These are phyloP conservation scores for Cryptocephalus moraei DNA, from an alignment of 2,888 invertebrate species.

Conservation along the genomic window DNA sequence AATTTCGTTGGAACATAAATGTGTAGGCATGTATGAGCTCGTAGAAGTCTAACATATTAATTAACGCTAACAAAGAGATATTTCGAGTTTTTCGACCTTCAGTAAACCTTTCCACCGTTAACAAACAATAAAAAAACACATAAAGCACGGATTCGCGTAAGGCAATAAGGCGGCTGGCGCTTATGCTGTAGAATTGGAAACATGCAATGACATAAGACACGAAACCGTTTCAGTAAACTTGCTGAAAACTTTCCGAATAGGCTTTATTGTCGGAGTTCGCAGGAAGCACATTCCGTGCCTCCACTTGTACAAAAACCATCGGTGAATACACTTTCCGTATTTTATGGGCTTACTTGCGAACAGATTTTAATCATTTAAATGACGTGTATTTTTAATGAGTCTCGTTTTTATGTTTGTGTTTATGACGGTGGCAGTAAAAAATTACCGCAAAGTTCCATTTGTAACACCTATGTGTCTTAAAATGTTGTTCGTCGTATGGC, in stretches of 20 bases:
- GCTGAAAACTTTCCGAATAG: conserved; percentile 7
- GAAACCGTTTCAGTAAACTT: conserved; percentile 6
- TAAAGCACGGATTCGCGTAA: conserved; percentile 7
- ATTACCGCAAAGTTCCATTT: too few species aligned
- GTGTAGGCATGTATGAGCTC: too few species aligned
- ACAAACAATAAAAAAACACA: conserved; percentile 8
- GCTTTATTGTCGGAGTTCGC: conserved; percentile 9
- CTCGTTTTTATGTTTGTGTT: too few species aligned
- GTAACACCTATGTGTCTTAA: too few species aligned
- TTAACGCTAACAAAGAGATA: neutral
- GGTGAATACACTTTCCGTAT: neutral
- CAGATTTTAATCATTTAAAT: neutral
- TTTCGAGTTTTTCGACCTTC: neutral
- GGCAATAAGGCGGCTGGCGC: conserved; percentile 7
- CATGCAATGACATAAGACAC: conserved; percentile 15
- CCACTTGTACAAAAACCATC: conserved; percentile 2
- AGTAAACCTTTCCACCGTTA: conserved; percentile 7
- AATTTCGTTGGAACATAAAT: too few species aligned
- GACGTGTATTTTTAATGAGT: neutral
- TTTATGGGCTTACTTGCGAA: neutral
- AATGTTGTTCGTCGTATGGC: too few species aligned
- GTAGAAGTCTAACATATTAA: too few species aligned
- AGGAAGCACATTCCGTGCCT: conserved; percentile 8
- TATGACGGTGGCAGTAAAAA: too few species aligned
- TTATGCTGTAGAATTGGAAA: conserved; percentile 5